Conservation (phyloP, 2,113 vertebrate species). For the Chlorodrepanis virens region DNA sequence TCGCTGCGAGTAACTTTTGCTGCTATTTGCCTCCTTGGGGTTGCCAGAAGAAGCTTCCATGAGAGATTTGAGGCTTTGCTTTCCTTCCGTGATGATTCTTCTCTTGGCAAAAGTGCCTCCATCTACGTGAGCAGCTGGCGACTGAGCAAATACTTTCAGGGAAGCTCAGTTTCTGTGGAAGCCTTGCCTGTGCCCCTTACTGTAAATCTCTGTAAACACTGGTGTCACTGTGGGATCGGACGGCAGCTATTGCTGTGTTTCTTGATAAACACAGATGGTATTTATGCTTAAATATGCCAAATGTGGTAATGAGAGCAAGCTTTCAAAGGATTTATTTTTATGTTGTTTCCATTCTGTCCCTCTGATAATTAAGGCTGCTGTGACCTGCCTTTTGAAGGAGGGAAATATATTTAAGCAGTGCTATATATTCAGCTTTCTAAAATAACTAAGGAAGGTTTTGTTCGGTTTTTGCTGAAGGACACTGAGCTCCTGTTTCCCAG, state of each 20-base stretch:
- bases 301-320: conserved; percentile 54
- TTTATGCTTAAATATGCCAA: conserved; percentile 62
- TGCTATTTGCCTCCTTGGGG: not conserved
- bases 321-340: conserved; percentile 48
- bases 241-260: not conserved
- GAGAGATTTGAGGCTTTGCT: not conserved
- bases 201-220: conserved; percentile 43
- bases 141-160: conserved; percentile 1
- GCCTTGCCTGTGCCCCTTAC: not conserved
- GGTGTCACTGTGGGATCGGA: not conserved
- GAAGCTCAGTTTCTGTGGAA: conserved; percentile 23
- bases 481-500: not conserved
- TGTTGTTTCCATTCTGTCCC: conserved; percentile 33
- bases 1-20: not conserved
- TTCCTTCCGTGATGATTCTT: not conserved
- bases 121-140: not conserved
- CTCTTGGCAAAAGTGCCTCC: not conserved
- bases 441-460: not conserved
- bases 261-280: conserved; percentile 65
- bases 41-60: not conserved
- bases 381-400: conserved; percentile 28
- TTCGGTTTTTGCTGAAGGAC: not conserved
- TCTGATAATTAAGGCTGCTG: conserved; percentile 40
- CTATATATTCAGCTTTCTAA: conserved; percentile 4
- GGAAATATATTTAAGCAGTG: conserved; percentile 7